These are phyloP conservation scores for Channallabes apus DNA, from an alignment of 2,797 vertebrate species.

Conservation along the genomic window DNA sequence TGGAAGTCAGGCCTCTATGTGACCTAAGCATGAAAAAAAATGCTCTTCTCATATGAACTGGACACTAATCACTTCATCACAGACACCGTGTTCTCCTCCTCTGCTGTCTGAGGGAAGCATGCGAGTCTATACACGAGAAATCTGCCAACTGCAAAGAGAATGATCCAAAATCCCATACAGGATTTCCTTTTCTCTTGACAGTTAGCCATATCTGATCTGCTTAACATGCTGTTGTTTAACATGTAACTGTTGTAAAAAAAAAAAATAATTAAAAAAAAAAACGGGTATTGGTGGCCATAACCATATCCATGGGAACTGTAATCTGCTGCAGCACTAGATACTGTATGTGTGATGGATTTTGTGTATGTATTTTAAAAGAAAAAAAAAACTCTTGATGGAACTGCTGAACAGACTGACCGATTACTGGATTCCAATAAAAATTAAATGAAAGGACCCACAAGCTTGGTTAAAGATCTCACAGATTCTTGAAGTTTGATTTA, in stretches of 20 bases:
- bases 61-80: slow-evolving; percentile 60
- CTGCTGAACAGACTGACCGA: slow-evolving; percentile 26
- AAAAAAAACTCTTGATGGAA: slow-evolving; percentile 17
- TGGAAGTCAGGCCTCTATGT: slow-evolving; percentile 53
- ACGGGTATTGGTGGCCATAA: slow-evolving; percentile 52
- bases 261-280: too few relatives aligned
- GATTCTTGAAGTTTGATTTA: not conserved
- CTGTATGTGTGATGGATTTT: slow-evolving; percentile 39
- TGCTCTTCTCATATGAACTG: slow-evolving; percentile 59
- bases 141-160: slow-evolving; percentile 49
- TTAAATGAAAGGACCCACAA: not conserved
- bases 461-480: not conserved
- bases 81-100: slow-evolving; percentile 16
- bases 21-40: slow-evolving; percentile 62
- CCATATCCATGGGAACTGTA: slow-evolving; percentile 26
- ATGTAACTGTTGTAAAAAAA: slow-evolving; percentile 56
- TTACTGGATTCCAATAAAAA: slow-evolving; percentile 31
- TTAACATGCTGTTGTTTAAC: slow-evolving; percentile 57
- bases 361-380: slow-evolving; percentile 32
- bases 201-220: slow-evolving; percentile 54
- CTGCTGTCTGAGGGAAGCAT: slow-evolving; percentile 34
- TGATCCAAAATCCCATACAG: slow-evolving; percentile 27
- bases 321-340: slow-evolving; percentile 32
- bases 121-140: slow-evolving; percentile 30
- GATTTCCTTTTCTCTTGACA: slow-evolving; percentile 57